A percentile compares a stretch with the other conserved stretches of the same genome.
Evolutionary conservation across 2,113 vertebrate species (phyloP).

Genomic region (Chelonoidis abingdonii): DNA sequence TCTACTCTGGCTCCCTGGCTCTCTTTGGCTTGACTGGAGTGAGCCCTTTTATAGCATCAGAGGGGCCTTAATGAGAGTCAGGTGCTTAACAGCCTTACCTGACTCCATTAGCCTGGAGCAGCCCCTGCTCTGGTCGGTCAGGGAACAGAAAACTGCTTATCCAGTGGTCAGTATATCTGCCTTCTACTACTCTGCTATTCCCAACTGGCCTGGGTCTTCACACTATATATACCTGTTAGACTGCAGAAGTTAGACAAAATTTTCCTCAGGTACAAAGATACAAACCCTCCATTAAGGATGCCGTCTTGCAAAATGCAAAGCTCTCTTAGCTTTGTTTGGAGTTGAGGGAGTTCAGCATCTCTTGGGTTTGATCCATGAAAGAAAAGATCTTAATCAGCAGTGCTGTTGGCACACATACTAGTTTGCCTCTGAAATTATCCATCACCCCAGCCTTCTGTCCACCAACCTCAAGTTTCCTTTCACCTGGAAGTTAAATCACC

Average conservation of each 20-base stretch:
- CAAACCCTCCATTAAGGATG: background rate
- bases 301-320: background rate
- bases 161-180: too few relatives aligned
- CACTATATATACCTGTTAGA: too few relatives aligned
- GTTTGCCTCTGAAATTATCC: background rate
- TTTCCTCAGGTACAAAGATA: background rate
- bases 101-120: too few relatives aligned
- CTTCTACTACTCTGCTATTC: too few relatives aligned
- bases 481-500: constrained; percentile 22
- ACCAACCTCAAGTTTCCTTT: background rate
- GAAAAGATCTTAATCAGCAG: constrained; percentile 14
- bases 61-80: too few relatives aligned
- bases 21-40: too few relatives aligned
- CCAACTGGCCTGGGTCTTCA: too few relatives aligned
- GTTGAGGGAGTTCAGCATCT: background rate
- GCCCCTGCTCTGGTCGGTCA: too few relatives aligned
- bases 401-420: background rate
- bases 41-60: too few relatives aligned
- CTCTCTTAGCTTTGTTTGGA: background rate
- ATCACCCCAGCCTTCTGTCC: background rate
- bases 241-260: background rate
- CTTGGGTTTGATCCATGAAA: constrained; percentile 20
- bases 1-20: too few relatives aligned
- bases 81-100: too few relatives aligned
- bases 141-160: too few relatives aligned